Evolutionary conservation across 1,140 invertebrate species (phyloP), one percentile per base, ranked within the genome.

Genomic region (Myzus persicae): DNA sequence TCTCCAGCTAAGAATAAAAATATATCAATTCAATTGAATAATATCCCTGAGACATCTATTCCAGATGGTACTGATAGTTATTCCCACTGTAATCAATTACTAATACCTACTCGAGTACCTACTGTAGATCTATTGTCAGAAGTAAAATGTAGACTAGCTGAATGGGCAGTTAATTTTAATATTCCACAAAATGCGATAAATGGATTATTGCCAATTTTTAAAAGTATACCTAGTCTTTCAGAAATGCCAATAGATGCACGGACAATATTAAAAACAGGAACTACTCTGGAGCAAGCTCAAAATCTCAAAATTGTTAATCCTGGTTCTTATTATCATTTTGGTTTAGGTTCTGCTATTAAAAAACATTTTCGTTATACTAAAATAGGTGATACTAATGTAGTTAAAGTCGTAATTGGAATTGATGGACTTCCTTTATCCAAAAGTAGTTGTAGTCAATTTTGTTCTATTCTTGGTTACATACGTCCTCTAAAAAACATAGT

Each of bases 151-250:
- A 81, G 11, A 81, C n/a, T 81, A 3, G 31, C n/a, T 36, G n/a
- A 81, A 36, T 81, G 67, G 67, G 67, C 67, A 81, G 14, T 81
- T 36, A 81, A 81, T 81, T 81, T 81, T 36, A 81, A 81, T 81
- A 36, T 36, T 5, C 11, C 67, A 14, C 67, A 81, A 18, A 81
- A 38, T 81, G n/a, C n/a, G 8, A 31, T 81, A n/a, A 81, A 81
- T 81, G 67, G 67, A 81, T 81, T 81, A 81, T 36, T 81, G 67
- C 67, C 67, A n/a, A 81, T 81, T 36, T 36, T 81, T 9, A 81
- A 81, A 81, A 36, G 9, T 36, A 81, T 81, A 3, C 67, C 67
- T 11, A 14, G 67, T 18, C 14, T 81, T 36, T n/a, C 67, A 36
- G 9, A 36, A 36, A n/a, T 81, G 31, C 67, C n/a, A 18, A 38